Evolutionary conservation across 1,140 invertebrate species (phyloP).

Genomic region (Bradynema listronoti): DNA sequence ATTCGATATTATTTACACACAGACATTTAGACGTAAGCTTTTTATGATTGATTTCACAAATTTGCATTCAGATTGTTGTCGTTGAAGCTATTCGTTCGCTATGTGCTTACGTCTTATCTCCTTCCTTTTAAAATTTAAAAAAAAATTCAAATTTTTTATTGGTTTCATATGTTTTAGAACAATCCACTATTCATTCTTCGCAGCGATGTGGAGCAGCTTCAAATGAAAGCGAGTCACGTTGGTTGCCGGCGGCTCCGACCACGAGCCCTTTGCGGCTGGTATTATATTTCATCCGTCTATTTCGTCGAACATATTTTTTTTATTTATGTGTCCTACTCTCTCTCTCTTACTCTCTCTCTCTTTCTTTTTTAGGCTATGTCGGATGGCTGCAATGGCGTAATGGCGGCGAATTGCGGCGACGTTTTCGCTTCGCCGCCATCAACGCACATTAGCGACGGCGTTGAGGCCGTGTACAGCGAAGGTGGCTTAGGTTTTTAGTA

Average conservation of each 20-base stretch:
- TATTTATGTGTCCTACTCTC: conserved; percentile 5
- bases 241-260: conserved; percentile 76
- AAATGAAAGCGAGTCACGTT: conserved; percentile 65
- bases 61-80: too few relatives aligned
- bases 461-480: conserved; percentile 62
- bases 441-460: conserved; percentile 66
- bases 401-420: conserved; percentile 69
- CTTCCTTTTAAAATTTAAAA: too few relatives aligned
- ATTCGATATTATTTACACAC: too few relatives aligned
- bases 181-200: conserved; percentile 62
- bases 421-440: conserved; percentile 72
- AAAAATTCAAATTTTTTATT: too few relatives aligned
- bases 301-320: too few relatives aligned
- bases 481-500: too few relatives aligned
- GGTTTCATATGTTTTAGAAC: conserved; percentile 36
- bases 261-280: conserved; percentile 70
- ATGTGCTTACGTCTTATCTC: too few relatives aligned
- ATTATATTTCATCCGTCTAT: conserved; percentile 4
- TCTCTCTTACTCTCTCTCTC: background rate
- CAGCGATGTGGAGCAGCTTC: conserved; percentile 62
- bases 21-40: too few relatives aligned
- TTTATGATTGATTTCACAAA: too few relatives aligned
- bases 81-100: too few relatives aligned
- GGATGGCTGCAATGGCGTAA: conserved; percentile 71
- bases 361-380: conserved; percentile 67